Evolutionary conservation across 2,113 vertebrate species (phyloP).

Genomic region (Zosterops pallidus): DNA sequence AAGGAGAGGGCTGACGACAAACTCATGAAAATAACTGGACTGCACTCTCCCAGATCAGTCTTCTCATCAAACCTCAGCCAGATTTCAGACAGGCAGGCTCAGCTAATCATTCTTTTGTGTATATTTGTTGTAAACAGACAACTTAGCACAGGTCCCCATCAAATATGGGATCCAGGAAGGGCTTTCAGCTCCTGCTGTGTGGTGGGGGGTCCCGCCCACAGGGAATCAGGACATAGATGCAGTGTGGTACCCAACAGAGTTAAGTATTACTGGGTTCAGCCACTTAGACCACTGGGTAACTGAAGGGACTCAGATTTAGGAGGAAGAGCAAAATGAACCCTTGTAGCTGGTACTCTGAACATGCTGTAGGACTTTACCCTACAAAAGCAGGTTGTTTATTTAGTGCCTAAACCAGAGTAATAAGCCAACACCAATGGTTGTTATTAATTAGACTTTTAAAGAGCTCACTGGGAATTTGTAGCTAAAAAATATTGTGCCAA

Average conservation of each 20-base stretch:
- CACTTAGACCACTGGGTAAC: background rate
- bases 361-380: background rate
- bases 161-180: rapidly evolving
- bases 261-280: background rate
- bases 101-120: background rate
- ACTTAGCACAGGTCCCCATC: background rate
- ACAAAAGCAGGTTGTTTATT: slow-evolving; percentile 1
- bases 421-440: slow-evolving; percentile 18
- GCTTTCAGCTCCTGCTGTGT: background rate
- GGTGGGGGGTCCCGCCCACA: background rate
- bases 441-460: slow-evolving; percentile 67
- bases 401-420: background rate
- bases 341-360: background rate
- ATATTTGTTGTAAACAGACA: background rate
- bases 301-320: background rate
- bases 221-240: background rate
- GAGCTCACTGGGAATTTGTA: slow-evolving; percentile 44
- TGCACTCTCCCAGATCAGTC: background rate
- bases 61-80: background rate
- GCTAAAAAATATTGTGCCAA: slow-evolving; percentile 51
- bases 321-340: background rate
- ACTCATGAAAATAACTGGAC: background rate
- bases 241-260: background rate
- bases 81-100: rapidly evolving
- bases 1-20: background rate